Conservation (phyloP, 2,797 vertebrate species). For the Cyclopterus lumpus region DNA sequence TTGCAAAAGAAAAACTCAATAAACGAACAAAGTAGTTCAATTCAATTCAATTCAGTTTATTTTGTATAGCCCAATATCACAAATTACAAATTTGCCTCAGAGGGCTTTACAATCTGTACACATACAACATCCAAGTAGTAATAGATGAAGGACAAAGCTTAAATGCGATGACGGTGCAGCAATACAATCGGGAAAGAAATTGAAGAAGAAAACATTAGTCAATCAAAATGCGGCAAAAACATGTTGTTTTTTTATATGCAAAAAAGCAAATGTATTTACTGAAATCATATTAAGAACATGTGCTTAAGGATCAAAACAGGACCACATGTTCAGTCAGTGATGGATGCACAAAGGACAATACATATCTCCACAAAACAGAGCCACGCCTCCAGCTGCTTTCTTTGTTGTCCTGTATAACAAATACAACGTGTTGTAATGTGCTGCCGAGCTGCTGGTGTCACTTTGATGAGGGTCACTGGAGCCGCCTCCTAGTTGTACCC, state of each 20-base stretch:
- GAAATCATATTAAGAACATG: neutral
- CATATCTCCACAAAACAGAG: neutral
- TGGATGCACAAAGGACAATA: neutral
- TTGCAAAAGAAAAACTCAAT: neutral
- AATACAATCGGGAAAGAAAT: neutral
- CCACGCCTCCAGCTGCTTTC: neutral
- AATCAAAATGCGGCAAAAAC: neutral
- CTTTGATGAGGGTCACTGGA: constrained; percentile 26
- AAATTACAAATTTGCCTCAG: no score
- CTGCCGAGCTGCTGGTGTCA: constrained; percentile 2
- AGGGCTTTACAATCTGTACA: no score
- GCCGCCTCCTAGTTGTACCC: constrained; percentile 12
- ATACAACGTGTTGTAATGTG: neutral
- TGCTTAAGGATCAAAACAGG: neutral
- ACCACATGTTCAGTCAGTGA: neutral
- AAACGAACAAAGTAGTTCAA: no score
- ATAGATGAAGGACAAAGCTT: neutral
- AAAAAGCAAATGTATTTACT: neutral
- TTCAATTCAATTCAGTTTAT: no score
- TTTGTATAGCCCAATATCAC: no score
- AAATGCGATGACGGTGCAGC: neutral
- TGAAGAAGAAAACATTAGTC: neutral
- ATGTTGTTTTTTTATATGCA: neutral
- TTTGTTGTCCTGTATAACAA: neutral
- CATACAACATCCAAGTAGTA: no score